Evolutionary conservation across 2,888 invertebrate species (phyloP).

Genomic region (Cerastis leucographa): DNA sequence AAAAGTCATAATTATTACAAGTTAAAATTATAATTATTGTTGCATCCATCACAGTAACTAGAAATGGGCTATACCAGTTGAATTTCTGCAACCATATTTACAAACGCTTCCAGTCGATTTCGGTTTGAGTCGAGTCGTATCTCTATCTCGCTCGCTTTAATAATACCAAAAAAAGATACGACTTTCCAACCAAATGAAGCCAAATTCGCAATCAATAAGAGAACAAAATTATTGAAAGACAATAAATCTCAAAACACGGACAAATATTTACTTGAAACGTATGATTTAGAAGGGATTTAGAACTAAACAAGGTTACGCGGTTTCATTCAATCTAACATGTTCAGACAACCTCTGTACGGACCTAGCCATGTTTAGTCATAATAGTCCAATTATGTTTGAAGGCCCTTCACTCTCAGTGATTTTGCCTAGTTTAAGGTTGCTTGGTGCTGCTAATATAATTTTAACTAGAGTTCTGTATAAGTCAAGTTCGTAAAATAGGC

Average conservation of each 20-base stretch:
- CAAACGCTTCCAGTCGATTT: too few relatives aligned
- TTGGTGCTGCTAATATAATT: slow-evolving; percentile 27
- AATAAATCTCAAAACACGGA: neutral
- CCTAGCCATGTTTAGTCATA: slow-evolving; percentile 55
- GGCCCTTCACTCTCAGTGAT: slow-evolving; percentile 51
- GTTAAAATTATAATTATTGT: neutral
- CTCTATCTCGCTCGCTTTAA: too few relatives aligned
- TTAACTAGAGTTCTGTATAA: neutral
- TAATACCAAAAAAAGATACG: too few relatives aligned
- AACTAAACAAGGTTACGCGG: slow-evolving; percentile 34
- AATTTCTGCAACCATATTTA: too few relatives aligned
- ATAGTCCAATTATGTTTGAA: slow-evolving; percentile 54
- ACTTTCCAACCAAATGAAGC: neutral
- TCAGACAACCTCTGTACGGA: slow-evolving; percentile 38
- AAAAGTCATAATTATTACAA: neutral
- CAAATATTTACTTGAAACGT: slow-evolving; percentile 16
- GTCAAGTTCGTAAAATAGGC: neutral
- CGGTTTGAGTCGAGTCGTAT: too few relatives aligned
- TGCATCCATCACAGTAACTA: neutral
- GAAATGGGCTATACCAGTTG: neutral
- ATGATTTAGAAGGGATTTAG: slow-evolving; percentile 34
- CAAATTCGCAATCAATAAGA: neutral
- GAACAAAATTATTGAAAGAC: neutral
- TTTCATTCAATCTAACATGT: slow-evolving; percentile 50
- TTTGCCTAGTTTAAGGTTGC: slow-evolving; percentile 38